phyloP scores from a whole-genome alignment of 2,888 invertebrate genomes.

The Mythimna impura region DNA sequence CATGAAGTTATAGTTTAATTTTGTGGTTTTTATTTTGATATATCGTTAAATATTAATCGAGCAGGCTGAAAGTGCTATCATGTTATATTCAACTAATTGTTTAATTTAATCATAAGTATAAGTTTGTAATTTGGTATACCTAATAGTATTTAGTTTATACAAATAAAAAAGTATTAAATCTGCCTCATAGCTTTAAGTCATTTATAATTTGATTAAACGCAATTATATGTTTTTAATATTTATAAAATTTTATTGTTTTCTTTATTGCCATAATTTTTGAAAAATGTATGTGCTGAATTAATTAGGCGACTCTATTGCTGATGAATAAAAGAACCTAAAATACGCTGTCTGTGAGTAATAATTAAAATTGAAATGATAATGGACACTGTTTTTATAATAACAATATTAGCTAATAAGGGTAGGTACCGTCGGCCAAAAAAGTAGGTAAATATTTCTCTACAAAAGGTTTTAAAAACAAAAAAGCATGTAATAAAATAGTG shows the following conservation, averaged over 20 bases:
- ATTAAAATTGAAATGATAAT: constrained; percentile 11
- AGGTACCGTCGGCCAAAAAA: not conserved
- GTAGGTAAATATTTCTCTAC: not conserved
- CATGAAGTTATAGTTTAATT: not conserved
- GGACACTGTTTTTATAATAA: constrained; percentile 7
- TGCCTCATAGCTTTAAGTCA: constrained; percentile 46
- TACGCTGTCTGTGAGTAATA: constrained; percentile 5
- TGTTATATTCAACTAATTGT: not conserved
- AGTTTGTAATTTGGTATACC: constrained; percentile 7
- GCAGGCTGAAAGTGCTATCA: not conserved
- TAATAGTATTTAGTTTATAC: constrained; percentile 8
- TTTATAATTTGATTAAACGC: constrained; percentile 14
- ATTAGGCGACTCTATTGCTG: not conserved
- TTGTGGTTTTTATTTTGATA: not conserved
- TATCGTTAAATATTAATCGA: not conserved
- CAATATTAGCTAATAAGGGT: not conserved
- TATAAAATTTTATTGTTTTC: constrained; percentile 9
- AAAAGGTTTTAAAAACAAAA: not conserved
- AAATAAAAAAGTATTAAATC: constrained; percentile 46
- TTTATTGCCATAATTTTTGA: constrained; percentile 6
- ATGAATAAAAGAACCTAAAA: not conserved
- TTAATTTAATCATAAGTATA: constrained; percentile 17
- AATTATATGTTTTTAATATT: constrained; percentile 41
- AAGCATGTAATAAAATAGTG: not conserved
- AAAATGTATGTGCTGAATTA: not conserved